A percentile compares a stretch with the other conserved stretches of the same genome.
Conservation (phyloP, 1,140 invertebrate species). For the Diorhabda carinulata region DNA sequence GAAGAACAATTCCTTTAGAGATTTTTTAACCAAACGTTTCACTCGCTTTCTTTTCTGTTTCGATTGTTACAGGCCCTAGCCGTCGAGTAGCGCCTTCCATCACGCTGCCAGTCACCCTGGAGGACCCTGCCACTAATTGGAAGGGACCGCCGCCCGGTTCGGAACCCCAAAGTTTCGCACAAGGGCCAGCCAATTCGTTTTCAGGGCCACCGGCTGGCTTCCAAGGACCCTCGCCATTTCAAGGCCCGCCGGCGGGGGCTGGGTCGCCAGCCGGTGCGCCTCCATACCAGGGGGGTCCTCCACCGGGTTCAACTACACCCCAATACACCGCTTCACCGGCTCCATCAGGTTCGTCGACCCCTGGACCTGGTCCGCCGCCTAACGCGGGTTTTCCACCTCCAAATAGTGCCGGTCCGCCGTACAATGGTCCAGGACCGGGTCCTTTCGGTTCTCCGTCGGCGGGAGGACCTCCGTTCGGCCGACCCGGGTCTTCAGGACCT, state of each 20-base stretch:
- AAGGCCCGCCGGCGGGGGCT: slow-evolving; percentile 60
- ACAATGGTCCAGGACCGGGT: slow-evolving; percentile 60
- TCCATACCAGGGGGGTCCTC: slow-evolving; percentile 63
- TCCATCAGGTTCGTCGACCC: slow-evolving; percentile 70
- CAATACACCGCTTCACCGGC: slow-evolving; percentile 73
- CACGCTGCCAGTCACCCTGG: slow-evolving; percentile 65
- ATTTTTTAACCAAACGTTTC: neutral
- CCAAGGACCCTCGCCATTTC: slow-evolving; percentile 59
- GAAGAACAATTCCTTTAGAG: no score
- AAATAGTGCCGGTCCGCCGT: slow-evolving; percentile 58
- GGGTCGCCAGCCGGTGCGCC: slow-evolving; percentile 61
- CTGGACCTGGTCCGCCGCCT: slow-evolving; percentile 61
- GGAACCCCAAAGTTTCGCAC: slow-evolving; percentile 58
- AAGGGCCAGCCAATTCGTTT: slow-evolving; percentile 53
- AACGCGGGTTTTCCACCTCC: slow-evolving; percentile 60
- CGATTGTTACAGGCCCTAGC: slow-evolving; percentile 57
- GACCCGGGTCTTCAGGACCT: slow-evolving; percentile 66
- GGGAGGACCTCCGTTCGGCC: slow-evolving; percentile 59
- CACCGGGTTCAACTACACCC: slow-evolving; percentile 66
- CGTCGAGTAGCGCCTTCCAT: slow-evolving; percentile 59
- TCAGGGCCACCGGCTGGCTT: slow-evolving; percentile 57
- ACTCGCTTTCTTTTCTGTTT: slow-evolving; percentile 4
- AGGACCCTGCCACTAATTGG: slow-evolving; percentile 64
- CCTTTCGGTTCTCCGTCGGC: slow-evolving; percentile 61
- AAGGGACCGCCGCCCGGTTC: slow-evolving; percentile 63